phyloP scores from a whole-genome alignment of 2,113 vertebrate genomes.

The Bufo bufo region DNA sequence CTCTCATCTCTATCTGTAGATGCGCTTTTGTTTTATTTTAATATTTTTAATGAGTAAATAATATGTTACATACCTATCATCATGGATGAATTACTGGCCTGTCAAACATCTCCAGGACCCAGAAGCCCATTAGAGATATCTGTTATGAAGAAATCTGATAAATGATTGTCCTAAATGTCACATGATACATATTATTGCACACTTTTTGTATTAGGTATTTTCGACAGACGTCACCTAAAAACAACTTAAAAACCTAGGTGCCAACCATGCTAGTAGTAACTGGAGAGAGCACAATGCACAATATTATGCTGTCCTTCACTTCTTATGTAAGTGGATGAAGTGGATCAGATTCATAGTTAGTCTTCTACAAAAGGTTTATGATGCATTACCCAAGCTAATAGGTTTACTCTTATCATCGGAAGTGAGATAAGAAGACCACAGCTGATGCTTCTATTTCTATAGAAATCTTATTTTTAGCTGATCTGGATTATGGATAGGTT shows the following conservation, averaged over 20 bases:
- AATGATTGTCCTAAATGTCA: no score
- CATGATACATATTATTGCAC: no score
- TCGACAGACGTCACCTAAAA: neutral
- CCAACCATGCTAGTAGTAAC: neutral
- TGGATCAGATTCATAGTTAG: neutral
- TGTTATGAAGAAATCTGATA: no score
- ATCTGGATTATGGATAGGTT: neutral
- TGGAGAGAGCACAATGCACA: neutral
- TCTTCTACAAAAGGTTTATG: neutral
- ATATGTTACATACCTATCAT: no score
- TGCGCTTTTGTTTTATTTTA: no score
- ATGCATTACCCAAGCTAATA: neutral
- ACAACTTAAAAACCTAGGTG: neutral
- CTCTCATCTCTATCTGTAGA: no score
- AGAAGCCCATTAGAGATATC: neutral
- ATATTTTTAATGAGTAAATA: no score
- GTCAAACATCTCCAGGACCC: neutral
- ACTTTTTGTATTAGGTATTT: no score
- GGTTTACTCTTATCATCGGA: neutral
- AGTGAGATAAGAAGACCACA: conserved; percentile 10
- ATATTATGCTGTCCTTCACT: neutral
- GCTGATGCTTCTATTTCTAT: neutral
- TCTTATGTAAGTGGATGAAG: neutral
- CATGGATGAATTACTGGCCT: neutral
- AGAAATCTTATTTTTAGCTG: neutral